phyloP scores from a whole-genome alignment of 2,113 vertebrate species.

The Campylorhamphus procurvoides region DNA sequence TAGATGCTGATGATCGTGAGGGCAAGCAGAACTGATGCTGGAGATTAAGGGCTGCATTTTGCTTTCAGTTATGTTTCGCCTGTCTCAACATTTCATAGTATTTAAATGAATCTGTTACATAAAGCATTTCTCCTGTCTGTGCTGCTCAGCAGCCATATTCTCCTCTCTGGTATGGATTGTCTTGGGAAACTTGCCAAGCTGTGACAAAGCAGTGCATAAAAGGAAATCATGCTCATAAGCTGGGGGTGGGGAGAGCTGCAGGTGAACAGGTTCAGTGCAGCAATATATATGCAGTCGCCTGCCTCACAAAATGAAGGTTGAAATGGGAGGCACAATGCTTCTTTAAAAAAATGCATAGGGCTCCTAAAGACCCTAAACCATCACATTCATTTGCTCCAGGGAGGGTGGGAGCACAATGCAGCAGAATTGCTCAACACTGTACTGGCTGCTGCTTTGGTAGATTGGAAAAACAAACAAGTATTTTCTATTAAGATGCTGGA shows the following conservation, averaged over 20 bases:
- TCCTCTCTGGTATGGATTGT: slow-evolving; percentile 42
- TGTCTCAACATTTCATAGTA: slow-evolving; percentile 28
- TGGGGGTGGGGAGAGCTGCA: slow-evolving; percentile 50
- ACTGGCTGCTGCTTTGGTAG: background rate
- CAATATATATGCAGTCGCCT: background rate
- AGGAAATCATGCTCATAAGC: slow-evolving; percentile 30
- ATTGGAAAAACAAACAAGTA: background rate
- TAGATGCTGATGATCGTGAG: slow-evolving; percentile 1
- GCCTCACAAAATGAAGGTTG: background rate
- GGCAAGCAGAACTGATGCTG: slow-evolving; percentile 26
- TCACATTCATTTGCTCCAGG: background rate
- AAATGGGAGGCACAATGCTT: background rate
- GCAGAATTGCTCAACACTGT: background rate
- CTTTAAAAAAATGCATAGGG: background rate
- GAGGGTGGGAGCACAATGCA: background rate
- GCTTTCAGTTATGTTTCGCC: background rate
- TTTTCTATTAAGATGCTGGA: background rate
- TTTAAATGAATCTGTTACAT: slow-evolving; percentile 40
- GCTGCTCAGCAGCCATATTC: slow-evolving; percentile 16
- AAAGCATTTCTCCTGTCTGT: background rate
- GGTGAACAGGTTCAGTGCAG: slow-evolving; percentile 26
- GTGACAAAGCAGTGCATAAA: slow-evolving; percentile 56
- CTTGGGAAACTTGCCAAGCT: slow-evolving; percentile 62
- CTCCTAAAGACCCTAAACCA: background rate
- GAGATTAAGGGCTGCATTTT: slow-evolving; percentile 41